phyloP scores from a whole-genome alignment of 2,797 vertebrate genomes.

The Acrocephalus scirpaceus region DNA sequence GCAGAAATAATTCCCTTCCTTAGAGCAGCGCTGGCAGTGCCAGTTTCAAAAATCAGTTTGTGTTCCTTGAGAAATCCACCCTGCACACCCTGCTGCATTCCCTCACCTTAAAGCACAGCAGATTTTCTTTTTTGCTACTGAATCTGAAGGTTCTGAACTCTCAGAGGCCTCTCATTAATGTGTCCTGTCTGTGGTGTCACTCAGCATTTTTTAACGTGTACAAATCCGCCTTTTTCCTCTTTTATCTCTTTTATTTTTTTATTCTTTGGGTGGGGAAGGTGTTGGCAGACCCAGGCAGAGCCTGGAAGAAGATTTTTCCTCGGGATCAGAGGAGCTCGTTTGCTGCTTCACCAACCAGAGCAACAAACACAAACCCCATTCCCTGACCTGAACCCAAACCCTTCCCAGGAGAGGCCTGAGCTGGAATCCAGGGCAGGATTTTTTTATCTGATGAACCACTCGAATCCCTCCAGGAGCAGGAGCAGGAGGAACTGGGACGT shows the following conservation, averaged over 20 bases:
- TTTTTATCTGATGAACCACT: constrained; percentile 20
- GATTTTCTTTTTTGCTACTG: neutral
- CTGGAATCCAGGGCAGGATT: neutral
- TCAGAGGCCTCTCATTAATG: neutral
- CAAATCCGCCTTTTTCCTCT: neutral
- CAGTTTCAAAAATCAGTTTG: neutral
- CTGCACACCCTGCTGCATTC: neutral
- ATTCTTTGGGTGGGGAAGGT: no score
- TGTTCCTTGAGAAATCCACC: neutral
- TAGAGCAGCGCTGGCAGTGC: neutral
- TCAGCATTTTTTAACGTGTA: neutral
- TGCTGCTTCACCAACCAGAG: neutral
- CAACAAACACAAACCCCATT: neutral
- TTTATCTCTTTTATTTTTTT: no score
- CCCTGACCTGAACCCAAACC: neutral
- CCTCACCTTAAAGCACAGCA: neutral
- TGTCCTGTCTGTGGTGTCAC: neutral
- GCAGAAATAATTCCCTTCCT: neutral
- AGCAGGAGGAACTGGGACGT: neutral
- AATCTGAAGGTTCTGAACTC: neutral
- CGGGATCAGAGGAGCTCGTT: neutral
- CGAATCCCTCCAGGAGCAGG: constrained; percentile 5
- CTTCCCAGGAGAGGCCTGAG: neutral
- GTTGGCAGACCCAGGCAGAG: neutral
- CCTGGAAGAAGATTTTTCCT: neutral